Evolutionary conservation across 2,113 vertebrate genomes (phyloP), one percentile per base, ranked within the genome.

Genomic region (Psittacula cyanocephala): DNA sequence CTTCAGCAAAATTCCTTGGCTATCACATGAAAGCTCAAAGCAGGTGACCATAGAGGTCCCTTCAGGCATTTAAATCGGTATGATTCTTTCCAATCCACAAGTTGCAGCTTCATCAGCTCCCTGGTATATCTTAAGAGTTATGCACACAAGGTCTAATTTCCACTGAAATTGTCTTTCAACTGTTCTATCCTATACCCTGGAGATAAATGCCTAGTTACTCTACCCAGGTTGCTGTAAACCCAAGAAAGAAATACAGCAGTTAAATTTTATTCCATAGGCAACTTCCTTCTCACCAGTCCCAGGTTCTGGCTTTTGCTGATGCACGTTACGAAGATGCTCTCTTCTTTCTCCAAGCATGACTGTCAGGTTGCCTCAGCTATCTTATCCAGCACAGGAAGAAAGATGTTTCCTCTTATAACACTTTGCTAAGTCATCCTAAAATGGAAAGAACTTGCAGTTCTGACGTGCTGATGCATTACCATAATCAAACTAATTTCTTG

Each of bases 91-190:
- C 60, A 86, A 81, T 70, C 39, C 60, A 89, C 69, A 88, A 22
- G 29, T 93, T 72, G 70, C 76, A 72, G 67, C 53, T 96, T 70
- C 91, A 70, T 49, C 74, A 76, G 9, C 46, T 74, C 55, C 59
- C n/a, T 65, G 57, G 49, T 81, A 86, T 3, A 24, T 28, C 77
- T 69, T 89, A 52, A 85, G 47, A 88, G 70, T 63, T 62, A 59
- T 20, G 23, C 19, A 91, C 39, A 81, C 10, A 60, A 86, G 47
- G 85, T 63, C 85, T 41, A 94, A 88, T 62, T 44, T 94, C 60
- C 95, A 41, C n/a, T 90, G 65, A 94, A 89, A 82, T 4, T 85
- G 53, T 74, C 80, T 43, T 92, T 67, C 86, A 64, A 84, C 52
- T 86, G 37, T 75, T 91, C 60, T 84, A 63, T 47, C n/a, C 46